These are phyloP conservation scores for Valencia hispanica DNA, from an alignment of 2,797 vertebrate genomes.

Conservation along the genomic window DNA sequence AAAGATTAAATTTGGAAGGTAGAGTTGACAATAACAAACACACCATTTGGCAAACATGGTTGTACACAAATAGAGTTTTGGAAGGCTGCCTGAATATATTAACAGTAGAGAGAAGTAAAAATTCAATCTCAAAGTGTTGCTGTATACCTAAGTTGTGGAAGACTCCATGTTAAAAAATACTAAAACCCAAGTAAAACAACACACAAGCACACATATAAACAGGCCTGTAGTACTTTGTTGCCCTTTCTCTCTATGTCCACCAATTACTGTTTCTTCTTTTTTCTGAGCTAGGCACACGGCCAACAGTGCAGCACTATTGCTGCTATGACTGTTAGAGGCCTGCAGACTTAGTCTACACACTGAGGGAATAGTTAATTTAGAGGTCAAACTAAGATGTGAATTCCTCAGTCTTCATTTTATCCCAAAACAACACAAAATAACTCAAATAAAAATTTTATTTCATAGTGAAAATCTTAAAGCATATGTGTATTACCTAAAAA, in stretches of 20 bases:
- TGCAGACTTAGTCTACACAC: slow-evolving; percentile 21
- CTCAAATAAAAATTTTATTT: background rate
- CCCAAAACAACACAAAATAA: background rate
- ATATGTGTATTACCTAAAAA: background rate
- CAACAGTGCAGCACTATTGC: slow-evolving; percentile 55
- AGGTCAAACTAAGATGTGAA: background rate
- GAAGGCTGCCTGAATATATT: slow-evolving; percentile 57
- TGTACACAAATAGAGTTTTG: slow-evolving; percentile 50
- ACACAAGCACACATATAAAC: slow-evolving; percentile 33
- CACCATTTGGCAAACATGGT: slow-evolving; percentile 58
- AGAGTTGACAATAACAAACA: slow-evolving; percentile 38
- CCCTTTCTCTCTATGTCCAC: slow-evolving; percentile 41
- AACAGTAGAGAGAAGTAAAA: slow-evolving; percentile 41
- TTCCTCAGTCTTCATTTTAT: background rate
- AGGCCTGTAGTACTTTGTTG: slow-evolving; percentile 50
- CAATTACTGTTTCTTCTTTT: slow-evolving; percentile 46
- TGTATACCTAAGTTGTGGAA: slow-evolving; percentile 42
- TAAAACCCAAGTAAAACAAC: slow-evolving; percentile 22
- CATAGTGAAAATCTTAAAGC: background rate
- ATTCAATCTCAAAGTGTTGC: slow-evolving; percentile 11
- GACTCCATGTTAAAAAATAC: slow-evolving; percentile 29
- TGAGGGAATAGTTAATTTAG: slow-evolving; percentile 13
- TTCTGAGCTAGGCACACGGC: slow-evolving; percentile 41
- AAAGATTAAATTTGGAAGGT: slow-evolving; percentile 43
- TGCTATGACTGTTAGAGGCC: slow-evolving; percentile 28